Base-by-base conservation (phyloP, 64 coral and sea anemone genomes). In the Montipora efflorescens region DNA sequence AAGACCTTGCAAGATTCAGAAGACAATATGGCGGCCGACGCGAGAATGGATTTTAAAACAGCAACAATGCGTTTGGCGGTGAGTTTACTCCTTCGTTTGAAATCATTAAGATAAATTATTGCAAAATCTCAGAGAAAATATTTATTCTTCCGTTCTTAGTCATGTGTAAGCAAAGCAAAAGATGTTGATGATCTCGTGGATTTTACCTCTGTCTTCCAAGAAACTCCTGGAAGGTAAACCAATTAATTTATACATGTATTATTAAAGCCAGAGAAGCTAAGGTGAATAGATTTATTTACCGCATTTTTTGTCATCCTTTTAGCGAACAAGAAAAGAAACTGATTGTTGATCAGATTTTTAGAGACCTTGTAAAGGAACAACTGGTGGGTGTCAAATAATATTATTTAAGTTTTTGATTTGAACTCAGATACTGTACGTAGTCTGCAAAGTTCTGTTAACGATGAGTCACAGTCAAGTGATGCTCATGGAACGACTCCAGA, bases 241-340 rank as follows among this genome's bases (percentile, higher is more conserved):
- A 64, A 64, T 11, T 12, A 16, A 12, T 3, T 64, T 4, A 18
- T 12, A 4, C 14, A 4, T 14, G 13, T 20, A 21, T 5, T 4
- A 7, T 71, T 23, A 21, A 71, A 20, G 68, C 20, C 5, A 23
- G 18, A 71, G 14, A 71, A n/a, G 68, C 10, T 71, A n/a, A 23
- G 5, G 8, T 21, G 18, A 22, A 57, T 57, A 21, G 68, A 21
- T 20, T 7, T 48, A 49, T 14, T 19, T 78, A 19, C 14, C 11
- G 5, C 8, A 13, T 18, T 7, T 14, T 6, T 4, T 49, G 48
- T 0, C 0, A 49, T 78, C 44, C 5, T 84, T 64, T 47, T 79
- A 96, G 91, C 79, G 95, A 97, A 52, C 83, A 81, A 69, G 92
- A 94, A 59, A 97, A 94, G 72, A 97, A 94, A 69, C 13, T 90